Conservation (phyloP, 2,888 invertebrate genomes). For the Tiphia femorata region DNA sequence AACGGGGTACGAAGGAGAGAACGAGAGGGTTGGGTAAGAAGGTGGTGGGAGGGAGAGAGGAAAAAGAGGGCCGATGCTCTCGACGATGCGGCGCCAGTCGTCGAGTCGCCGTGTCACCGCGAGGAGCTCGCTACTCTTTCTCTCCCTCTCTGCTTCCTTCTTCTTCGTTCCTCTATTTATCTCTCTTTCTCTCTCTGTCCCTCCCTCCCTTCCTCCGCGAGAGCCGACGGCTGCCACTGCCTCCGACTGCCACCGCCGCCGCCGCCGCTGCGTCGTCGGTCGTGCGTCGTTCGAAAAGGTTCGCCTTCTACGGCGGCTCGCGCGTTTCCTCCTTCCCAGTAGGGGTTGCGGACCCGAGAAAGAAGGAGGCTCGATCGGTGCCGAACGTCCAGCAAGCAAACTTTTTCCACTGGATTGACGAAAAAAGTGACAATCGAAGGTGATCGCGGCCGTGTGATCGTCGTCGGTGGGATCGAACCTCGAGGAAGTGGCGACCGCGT, state of each 20-base stretch:
- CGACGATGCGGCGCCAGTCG: slow-evolving; percentile 54
- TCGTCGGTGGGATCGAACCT: too few relatives aligned
- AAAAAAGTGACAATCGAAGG: too few relatives aligned
- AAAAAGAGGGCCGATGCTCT: slow-evolving; percentile 47
- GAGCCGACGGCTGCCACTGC: too few relatives aligned
- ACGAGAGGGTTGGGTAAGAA: too few relatives aligned
- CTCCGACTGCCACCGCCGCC: too few relatives aligned
- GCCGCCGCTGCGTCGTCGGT: slow-evolving; percentile 37
- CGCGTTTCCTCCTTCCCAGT: slow-evolving; percentile 46
- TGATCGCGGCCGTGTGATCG: too few relatives aligned
- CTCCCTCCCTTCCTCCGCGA: slow-evolving; percentile 17
- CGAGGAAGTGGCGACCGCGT: too few relatives aligned
- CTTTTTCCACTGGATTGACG: too few relatives aligned
- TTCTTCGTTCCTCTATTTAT: not conserved
- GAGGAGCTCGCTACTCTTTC: slow-evolving; percentile 11
- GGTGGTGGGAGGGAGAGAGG: slow-evolving; percentile 5
- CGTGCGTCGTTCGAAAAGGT: slow-evolving; percentile 44
- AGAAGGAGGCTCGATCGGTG: slow-evolving; percentile 30
- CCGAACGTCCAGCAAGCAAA: slow-evolving; percentile 1
- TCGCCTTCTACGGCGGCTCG: slow-evolving; percentile 37
- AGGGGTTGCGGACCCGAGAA: slow-evolving; percentile 54
- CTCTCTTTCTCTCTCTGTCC: not conserved
- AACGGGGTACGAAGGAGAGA: too few relatives aligned
- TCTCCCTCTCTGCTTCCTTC: not conserved
- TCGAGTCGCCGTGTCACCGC: slow-evolving; percentile 36